Evolutionary conservation across 35 echinoderm and acorn worm species (phyloP), one percentile per base, ranked within the genome.

Genomic region (Apostichopus californicus): DNA sequence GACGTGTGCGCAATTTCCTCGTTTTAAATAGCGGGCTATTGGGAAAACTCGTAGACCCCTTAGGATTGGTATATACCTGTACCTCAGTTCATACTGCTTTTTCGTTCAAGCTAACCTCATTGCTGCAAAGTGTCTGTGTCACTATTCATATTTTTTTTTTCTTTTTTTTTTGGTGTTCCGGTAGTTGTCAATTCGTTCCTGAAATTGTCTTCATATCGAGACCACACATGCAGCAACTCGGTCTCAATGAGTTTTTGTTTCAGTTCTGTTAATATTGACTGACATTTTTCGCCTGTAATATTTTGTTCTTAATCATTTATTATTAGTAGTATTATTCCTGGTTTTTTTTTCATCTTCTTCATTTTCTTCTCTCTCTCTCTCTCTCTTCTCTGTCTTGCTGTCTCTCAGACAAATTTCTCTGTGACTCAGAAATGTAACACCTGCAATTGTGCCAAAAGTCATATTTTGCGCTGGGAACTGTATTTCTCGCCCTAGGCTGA

Each of bases 191-290:
- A 21, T 85, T 25, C 15, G 57, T 85, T 85, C 55, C 57, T 85
- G 81, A 85, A 54, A 59, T 18, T 85, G 58, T 85, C 81, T 59
- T 85, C 81, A 59, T 55, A 85, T 21, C 9, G 8, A 14, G 81
- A 85, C 81, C 81, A 85, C 81, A 85, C 81, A 85, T 56, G 81
- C 57, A 59, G 81, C 57, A 60, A 85, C 58, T 85, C 56, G 17
- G 81, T 59, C 81, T 56, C 81, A 85, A 85, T 85, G 55, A 85
- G 81, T 85, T 85, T 85, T 85, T 85, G 81, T 85, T 85, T 85
- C 81, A 85, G 81, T 85, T 85, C 81, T 85, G 28, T 11, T 46
- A 75, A 58, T 13, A 85, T 85, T 85, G 81, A 85, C 55, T 85
- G 81, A 85, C 81, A 24, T 85, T 58, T 85, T 59, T 55, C 21